Evolutionary conservation across 2,113 vertebrate genomes (phyloP).

Genomic region (Paramisgurnus dabryanus): DNA sequence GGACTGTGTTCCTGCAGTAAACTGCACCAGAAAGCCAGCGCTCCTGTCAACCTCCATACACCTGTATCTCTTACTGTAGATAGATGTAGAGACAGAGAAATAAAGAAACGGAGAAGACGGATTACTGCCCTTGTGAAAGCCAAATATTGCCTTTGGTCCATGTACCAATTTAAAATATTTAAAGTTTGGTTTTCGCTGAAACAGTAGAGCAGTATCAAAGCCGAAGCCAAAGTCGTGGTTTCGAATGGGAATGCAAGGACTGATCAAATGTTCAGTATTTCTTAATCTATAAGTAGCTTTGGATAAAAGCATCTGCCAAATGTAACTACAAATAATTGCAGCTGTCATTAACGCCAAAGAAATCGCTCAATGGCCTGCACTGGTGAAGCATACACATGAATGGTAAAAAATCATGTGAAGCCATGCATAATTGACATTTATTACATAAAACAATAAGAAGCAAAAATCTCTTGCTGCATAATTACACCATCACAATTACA

Average conservation of each 20-base stretch:
- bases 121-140: slow-evolving; percentile 15
- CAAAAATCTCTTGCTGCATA: slow-evolving; percentile 54
- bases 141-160: not conserved
- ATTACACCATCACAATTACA: slow-evolving; percentile 48
- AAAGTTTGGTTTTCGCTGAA: too few relatives aligned
- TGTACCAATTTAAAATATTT: slow-evolving; percentile 53
- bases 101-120: not conserved
- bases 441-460: slow-evolving; percentile 75
- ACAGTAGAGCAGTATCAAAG: too few relatives aligned
- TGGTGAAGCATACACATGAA: slow-evolving; percentile 61
- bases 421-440: slow-evolving; percentile 78
- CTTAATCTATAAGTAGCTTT: too few relatives aligned
- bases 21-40: slow-evolving; percentile 42
- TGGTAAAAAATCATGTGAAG: slow-evolving; percentile 74
- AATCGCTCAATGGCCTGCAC: slow-evolving; percentile 66
- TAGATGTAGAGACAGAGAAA: slow-evolving; percentile 31
- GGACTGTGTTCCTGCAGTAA: slow-evolving; percentile 39
- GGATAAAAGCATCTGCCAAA: too few relatives aligned
- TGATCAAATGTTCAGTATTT: too few relatives aligned
- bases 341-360: slow-evolving; percentile 67
- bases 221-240: too few relatives aligned
- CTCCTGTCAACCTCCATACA: slow-evolving; percentile 51
- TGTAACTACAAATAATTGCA: slow-evolving; percentile 54
- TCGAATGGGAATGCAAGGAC: too few relatives aligned
- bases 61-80: slow-evolving; percentile 44